A percentile compares a stretch with the other conserved stretches of the same genome.
Conservation (phyloP, 2,888 invertebrate species). For the Parapristionchus giblindavisi region DNA sequence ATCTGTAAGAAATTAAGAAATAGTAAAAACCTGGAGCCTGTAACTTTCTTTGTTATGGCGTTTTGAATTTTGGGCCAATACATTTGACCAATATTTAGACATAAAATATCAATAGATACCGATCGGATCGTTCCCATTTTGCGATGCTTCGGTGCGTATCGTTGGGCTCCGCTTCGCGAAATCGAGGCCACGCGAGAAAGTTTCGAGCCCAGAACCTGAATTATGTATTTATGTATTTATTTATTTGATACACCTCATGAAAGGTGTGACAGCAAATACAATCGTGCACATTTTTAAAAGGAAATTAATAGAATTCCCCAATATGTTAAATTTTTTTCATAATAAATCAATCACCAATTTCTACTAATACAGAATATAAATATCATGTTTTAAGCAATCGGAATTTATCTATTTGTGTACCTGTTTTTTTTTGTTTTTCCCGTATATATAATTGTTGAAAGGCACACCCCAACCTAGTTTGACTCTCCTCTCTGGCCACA, state of each 20-base stretch:
- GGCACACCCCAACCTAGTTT: too few relatives aligned
- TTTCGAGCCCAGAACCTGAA: conserved; percentile 92
- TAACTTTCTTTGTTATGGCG: too few relatives aligned
- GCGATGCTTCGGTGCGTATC: conserved; percentile 80
- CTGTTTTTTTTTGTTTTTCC: not conserved
- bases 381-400: too few relatives aligned
- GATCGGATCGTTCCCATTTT: conserved; percentile 73
- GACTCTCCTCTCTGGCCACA: too few relatives aligned
- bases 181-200: conserved; percentile 87
- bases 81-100: not conserved
- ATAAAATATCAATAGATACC: conserved; percentile 27
- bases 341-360: too few relatives aligned
- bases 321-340: too few relatives aligned
- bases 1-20: conserved; percentile 71
- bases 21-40: too few relatives aligned
- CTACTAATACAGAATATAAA: too few relatives aligned
- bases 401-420: not conserved
- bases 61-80: too few relatives aligned
- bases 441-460: too few relatives aligned
- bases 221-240: too few relatives aligned
- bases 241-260: too few relatives aligned
- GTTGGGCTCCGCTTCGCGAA: conserved; percentile 82
- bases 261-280: not conserved
- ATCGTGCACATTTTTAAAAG: not conserved
- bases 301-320: not conserved